Evolutionary conservation across 2,113 vertebrate species (phyloP).

Genomic region (Ochotona curzoniae): DNA sequence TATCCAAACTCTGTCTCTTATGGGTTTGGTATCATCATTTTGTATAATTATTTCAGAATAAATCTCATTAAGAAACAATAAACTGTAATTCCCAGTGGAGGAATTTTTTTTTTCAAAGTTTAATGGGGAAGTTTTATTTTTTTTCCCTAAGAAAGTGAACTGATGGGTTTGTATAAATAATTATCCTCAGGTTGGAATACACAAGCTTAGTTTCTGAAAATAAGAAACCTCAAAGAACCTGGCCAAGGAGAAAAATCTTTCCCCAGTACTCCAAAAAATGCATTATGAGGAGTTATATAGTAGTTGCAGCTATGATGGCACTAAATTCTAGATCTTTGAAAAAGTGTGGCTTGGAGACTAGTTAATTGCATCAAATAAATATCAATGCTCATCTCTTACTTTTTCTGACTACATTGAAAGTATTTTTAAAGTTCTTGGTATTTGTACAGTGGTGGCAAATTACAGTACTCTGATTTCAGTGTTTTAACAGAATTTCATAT

Average conservation of each 20-base stretch:
- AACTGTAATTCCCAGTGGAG: constrained; percentile 49
- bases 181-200: not conserved
- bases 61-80: constrained; percentile 73
- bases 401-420: not conserved
- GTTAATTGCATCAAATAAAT: constrained; percentile 34
- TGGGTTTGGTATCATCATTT: constrained; percentile 58
- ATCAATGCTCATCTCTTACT: not conserved
- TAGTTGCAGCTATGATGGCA: not conserved
- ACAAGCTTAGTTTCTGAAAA: not conserved
- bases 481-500: not conserved
- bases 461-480: not conserved
- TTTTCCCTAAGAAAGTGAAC: constrained; percentile 33
- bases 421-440: not conserved
- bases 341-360: not conserved
- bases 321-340: not conserved
- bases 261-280: not conserved
- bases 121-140: constrained; percentile 61
- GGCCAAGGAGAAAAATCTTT: not conserved
- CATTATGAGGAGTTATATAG: not conserved
- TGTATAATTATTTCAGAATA: constrained; percentile 78
- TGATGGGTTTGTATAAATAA: constrained; percentile 25
- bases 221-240: not conserved
- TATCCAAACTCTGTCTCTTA: constrained; percentile 19
- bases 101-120: constrained; percentile 51
- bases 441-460: not conserved